Percentiles rank a stretch among this genome's conserved stretches.
Evolutionary conservation across 2,888 invertebrate species (phyloP).

Genomic region (Ormyrus labotus): DNA sequence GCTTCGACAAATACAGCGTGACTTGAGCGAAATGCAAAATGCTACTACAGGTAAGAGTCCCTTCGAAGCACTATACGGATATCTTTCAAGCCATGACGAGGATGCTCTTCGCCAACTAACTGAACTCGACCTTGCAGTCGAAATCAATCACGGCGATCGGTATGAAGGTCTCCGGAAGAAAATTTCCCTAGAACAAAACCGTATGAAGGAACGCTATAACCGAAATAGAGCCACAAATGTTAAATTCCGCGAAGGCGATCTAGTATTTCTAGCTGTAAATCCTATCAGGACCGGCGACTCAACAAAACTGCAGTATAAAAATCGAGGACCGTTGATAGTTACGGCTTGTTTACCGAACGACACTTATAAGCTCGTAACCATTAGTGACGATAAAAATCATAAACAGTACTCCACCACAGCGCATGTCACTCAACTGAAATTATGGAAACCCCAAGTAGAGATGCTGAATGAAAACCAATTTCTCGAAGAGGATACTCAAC

Average conservation of each 20-base stretch:
- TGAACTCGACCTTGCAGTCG: no score
- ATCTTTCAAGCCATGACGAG: no score
- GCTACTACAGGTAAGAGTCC: no score
- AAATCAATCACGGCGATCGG: no score
- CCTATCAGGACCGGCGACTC: background rate
- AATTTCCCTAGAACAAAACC: no score
- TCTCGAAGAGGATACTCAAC: no score
- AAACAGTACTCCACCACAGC: background rate
- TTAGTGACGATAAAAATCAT: background rate
- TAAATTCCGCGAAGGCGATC: background rate
- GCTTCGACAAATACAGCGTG: no score
- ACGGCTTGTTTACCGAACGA: background rate
- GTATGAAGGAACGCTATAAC: background rate
- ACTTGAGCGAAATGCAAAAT: no score
- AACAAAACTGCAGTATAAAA: background rate
- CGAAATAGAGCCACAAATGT: background rate
- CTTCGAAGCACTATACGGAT: no score
- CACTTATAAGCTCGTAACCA: background rate
- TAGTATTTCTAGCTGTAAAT: background rate
- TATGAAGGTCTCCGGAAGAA: no score
- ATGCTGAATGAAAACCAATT: background rate
- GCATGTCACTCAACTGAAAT: background rate
- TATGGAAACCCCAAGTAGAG: background rate
- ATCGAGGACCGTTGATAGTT: background rate
- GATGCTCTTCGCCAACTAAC: no score